phyloP scores from a whole-genome alignment of 2,113 vertebrate species.

The Leucosticte australis region DNA sequence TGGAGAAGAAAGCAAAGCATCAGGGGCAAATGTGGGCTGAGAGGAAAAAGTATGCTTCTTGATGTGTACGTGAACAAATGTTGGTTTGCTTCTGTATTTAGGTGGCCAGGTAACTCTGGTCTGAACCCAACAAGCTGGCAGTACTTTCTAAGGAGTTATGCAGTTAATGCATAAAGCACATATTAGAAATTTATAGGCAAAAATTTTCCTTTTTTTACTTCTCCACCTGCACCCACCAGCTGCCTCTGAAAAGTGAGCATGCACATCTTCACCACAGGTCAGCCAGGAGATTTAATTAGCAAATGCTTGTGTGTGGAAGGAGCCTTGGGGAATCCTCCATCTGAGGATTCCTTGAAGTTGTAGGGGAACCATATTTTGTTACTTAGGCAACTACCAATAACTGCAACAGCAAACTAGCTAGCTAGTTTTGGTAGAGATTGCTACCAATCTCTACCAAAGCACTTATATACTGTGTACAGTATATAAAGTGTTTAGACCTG shows the following conservation, averaged over 20 bases:
- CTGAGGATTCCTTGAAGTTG: neutral
- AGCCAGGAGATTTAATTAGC: neutral
- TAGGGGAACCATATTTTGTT: neutral
- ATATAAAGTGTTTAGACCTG: neutral
- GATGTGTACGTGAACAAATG: neutral
- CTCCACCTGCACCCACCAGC: neutral
- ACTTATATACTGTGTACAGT: neutral
- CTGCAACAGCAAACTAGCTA: neutral
- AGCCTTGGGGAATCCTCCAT: neutral
- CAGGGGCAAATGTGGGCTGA: neutral
- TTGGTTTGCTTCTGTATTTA: neutral
- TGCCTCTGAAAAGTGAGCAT: neutral
- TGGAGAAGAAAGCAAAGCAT: neutral
- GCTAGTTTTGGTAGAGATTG: neutral
- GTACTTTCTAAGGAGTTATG: neutral
- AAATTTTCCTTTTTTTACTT: neutral
- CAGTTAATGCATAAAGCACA: neutral
- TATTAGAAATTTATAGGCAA: neutral
- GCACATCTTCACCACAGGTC: neutral
- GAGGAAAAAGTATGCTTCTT: neutral
- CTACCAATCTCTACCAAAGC: neutral
- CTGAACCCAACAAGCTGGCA: neutral
- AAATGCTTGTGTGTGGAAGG: neutral
- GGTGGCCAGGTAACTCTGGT: neutral
- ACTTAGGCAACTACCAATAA: neutral